Percentiles rank a stretch among this genome's conserved stretches.
Evolutionary conservation across 30 jellyfish, hydroid and myxozoan genomes (phyloP).

Genomic region (Clytia hemisphaerica): DNA sequence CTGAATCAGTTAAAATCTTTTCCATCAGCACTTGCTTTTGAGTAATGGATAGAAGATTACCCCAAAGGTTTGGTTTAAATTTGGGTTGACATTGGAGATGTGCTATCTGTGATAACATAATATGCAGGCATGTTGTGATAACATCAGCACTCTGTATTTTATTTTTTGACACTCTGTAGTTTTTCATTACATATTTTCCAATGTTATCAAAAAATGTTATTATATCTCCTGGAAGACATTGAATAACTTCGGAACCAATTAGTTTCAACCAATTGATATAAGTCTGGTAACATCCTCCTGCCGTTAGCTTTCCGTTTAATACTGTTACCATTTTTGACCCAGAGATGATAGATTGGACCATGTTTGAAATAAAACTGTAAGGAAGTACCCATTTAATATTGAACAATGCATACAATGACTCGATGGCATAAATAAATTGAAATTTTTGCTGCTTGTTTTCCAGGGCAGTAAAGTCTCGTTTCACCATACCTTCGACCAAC

Average conservation of each 20-base stretch:
- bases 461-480: too few species aligned
- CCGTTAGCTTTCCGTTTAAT: not conserved
- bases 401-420: too few species aligned
- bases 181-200: not conserved
- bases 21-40: not conserved
- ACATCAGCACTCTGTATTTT: not conserved
- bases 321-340: slow-evolving; percentile 1
- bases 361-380: not conserved
- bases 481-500: too few species aligned
- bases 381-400: not conserved
- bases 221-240: slow-evolving; percentile 8
- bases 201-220: not conserved
- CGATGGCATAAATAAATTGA: too few species aligned
- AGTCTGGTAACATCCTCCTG: not conserved
- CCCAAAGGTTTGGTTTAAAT: not conserved
- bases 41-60: not conserved
- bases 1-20: not conserved
- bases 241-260: not conserved
- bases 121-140: not conserved
- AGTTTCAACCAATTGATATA: not conserved
- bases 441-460: too few species aligned
- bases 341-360: not conserved
- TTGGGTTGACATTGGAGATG: not conserved
- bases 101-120: not conserved
- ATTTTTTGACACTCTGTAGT: not conserved